Evolutionary conservation across 2,113 vertebrate species (phyloP), one percentile per base, ranked within the genome.

Genomic region (zebrafish (Danio rerio)): DNA sequence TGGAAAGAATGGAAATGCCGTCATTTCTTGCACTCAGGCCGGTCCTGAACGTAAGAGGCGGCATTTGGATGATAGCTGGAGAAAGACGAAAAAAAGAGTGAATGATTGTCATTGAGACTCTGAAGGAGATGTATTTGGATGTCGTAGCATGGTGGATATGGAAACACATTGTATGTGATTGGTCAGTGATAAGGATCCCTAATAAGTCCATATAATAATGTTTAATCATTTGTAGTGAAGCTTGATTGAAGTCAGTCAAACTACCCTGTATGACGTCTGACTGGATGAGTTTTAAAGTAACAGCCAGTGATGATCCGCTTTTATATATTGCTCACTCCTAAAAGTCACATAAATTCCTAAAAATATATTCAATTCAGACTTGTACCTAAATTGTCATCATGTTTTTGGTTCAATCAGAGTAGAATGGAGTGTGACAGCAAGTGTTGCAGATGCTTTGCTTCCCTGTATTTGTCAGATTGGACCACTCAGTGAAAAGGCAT

Each of bases 21-120:
- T 40, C 2, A 88, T 91, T 93, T 88, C 93, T 94, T 92, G 86
- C 94, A 90, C 94, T 92, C 94, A 89, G 96, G 98, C 98, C 87
- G 98, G 97, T 92, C 96, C 97, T 94, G 95, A 94, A 88, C 88
- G 81, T 80, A 80, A 74, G 87, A 81, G 76, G 75, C 15, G 81
- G 18, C 61, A 66, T 76, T 71, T 18, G 18, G 31, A 5, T 62
- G 55, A 76, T 43, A 80, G 63, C 61, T 68, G 63, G 59, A 72
- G 84, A 68, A 83, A 53, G 80, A 88, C 45, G 47, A 75, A 87
- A 58, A 16, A 88, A 61, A 71, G 82, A 82, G 84, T 61, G 31
- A 84, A 86, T 85, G 70, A 50, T n/a, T 45, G 74, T 83, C 82
- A 65, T 63, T 58, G 53, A 65, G 62, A 86, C 75, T 86, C 84